Conservation (phyloP, 2,113 vertebrate genomes). For the Stictonetta naevosa region DNA sequence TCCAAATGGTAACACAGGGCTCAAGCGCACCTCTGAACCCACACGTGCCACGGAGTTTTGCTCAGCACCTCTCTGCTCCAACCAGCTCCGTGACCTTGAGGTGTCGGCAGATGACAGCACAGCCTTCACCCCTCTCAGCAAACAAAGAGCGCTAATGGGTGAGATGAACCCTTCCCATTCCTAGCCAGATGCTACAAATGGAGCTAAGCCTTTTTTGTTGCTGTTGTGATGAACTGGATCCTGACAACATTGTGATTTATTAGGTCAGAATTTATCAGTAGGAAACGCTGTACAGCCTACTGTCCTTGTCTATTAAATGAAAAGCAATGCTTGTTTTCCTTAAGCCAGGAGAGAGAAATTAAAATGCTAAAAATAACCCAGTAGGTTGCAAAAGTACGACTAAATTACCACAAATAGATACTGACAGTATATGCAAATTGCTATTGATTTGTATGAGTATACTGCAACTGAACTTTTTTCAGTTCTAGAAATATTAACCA, state of each 20-base stretch:
- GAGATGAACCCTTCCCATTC: neutral
- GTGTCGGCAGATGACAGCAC: neutral
- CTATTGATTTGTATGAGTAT: neutral
- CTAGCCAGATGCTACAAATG: accelerated
- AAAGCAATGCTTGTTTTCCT: neutral
- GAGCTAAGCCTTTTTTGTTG: neutral
- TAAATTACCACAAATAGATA: neutral
- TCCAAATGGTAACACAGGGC: neutral
- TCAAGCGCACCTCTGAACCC: neutral
- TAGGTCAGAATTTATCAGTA: neutral
- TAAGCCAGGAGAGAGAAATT: neutral
- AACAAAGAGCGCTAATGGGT: neutral
- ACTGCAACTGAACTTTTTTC: neutral
- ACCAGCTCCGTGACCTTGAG: neutral
- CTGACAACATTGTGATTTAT: neutral
- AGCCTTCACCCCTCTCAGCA: neutral
- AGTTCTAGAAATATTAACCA: conserved; percentile 3
- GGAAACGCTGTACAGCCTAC: neutral
- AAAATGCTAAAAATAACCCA: conserved; percentile 5
- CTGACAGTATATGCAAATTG: neutral
- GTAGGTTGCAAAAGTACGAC: neutral
- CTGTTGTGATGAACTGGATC: accelerated
- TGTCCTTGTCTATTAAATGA: neutral
- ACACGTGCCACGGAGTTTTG: too few relatives aligned
- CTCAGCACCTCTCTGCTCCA: too few relatives aligned